Conservation (phyloP, 1,140 invertebrate genomes). For the Drosophila truncata region DNA sequence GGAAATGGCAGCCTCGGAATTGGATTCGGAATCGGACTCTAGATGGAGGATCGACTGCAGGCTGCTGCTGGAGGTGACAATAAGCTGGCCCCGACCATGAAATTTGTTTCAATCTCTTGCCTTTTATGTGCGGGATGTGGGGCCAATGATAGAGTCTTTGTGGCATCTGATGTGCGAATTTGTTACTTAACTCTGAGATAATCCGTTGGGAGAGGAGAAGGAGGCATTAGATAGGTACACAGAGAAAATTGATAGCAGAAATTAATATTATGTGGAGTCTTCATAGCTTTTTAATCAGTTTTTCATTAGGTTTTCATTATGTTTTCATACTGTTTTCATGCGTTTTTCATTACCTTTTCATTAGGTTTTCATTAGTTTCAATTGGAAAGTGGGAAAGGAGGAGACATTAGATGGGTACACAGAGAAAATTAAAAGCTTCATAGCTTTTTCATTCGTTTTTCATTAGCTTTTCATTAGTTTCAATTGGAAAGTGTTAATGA, state of each 20-base stretch:
- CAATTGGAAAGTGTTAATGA: no score
- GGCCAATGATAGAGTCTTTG: slow-evolving; percentile 75
- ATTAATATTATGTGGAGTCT: no score
- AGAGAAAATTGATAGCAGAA: slow-evolving; percentile 17
- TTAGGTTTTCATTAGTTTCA: no score
- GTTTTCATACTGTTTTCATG: no score
- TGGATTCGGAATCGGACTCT: slow-evolving; percentile 12
- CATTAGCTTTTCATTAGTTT: no score
- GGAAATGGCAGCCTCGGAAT: slow-evolving; percentile 37
- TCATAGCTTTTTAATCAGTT: no score
- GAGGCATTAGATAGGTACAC: slow-evolving; percentile 73
- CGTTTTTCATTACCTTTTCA: no score
- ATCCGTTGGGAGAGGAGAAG: slow-evolving; percentile 44
- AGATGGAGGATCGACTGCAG: slow-evolving; percentile 13
- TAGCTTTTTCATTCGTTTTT: no score
- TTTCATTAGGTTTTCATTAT: no score
- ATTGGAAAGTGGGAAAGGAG: no score
- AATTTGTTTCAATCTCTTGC: slow-evolving; percentile 79
- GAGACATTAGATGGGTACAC: no score
- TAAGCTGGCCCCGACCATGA: slow-evolving; percentile 63
- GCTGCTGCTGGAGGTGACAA: slow-evolving; percentile 81
- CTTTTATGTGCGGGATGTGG: slow-evolving; percentile 64
- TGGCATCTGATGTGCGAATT: slow-evolving; percentile 85
- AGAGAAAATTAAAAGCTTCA: no score
- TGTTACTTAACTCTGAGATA: slow-evolving; percentile 76